Base-by-base conservation (phyloP, 2,888 invertebrate species). In the Linyphia triangularis region DNA sequence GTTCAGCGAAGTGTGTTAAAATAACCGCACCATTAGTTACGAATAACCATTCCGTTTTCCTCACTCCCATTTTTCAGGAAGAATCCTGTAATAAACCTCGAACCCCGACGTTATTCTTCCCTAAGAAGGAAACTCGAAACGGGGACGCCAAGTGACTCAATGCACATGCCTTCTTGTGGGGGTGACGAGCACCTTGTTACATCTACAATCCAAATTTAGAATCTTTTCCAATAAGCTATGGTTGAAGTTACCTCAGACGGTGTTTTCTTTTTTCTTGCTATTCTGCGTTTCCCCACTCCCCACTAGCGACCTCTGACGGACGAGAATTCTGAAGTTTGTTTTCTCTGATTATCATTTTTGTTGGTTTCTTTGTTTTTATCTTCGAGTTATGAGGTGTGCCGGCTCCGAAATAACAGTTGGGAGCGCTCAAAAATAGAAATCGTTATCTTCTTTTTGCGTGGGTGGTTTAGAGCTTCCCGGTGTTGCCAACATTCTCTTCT, bases 201-300 rank as follows among this genome's bases (percentile, higher is more conserved):
- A 37, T 30, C 67, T 22, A 19, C 51, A 6, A 13, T 75, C 86
- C 81, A 88, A 88, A 81, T 73, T 75, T 88, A 88, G 81, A 86
- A 81, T 33, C 37, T 51, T 51, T 51, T 9, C 43, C 85, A 70
- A 73, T 65, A 73, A 61, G 73, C 51, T n/a, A 51, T n/a, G 51
- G 51, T 51, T 16, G 51, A n/a, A 51, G 63, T 63, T 30, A 37
- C 57, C 37, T 59, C 79, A 69, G 61, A 28, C 57, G 72, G 10
- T 28, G 4, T 13, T 9, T 51, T 13, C 51, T 2, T 51, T 16
- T 30, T 33, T 43, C 22, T 26, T 19, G 19, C 70, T 24, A 10
- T 19, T 61, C 30, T 37, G 16, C 26, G 77, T 77, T 67, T 69
- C 28, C n/a, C n/a, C n/a, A n/a, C n/a, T n/a, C n/a, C n/a, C n/a